Conservation (phyloP, 2,888 invertebrate genomes). For the Petrolisthes manimaculis region DNA sequence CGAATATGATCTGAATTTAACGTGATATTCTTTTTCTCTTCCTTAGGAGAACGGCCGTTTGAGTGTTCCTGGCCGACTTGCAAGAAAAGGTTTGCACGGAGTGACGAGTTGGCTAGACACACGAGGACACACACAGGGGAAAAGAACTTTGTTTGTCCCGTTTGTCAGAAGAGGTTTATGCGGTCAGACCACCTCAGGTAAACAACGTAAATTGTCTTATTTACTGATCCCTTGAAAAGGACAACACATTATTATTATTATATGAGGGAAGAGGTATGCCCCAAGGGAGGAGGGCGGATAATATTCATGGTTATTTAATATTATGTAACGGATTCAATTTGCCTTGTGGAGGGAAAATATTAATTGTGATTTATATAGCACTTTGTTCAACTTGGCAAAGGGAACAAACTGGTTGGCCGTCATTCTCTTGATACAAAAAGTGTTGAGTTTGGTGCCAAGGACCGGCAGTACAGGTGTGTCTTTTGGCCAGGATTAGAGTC, state of each 20-base stretch:
- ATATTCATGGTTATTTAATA: no score
- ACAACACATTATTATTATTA: no score
- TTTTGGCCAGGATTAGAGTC: not conserved
- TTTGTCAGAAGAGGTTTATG: conserved; percentile 78
- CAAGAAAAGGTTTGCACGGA: conserved; percentile 77
- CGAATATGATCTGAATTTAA: not conserved
- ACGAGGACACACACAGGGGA: conserved; percentile 78
- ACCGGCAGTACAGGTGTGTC: conserved; percentile 2
- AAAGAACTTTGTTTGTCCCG: conserved; percentile 77
- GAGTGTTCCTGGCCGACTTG: conserved; percentile 77
- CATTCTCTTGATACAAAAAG: conserved; percentile 5
- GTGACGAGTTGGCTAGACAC: conserved; percentile 77
- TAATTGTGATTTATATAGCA: not conserved
- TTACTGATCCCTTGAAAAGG: no score
- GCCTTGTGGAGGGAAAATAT: no score
- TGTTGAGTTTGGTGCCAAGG: not conserved
- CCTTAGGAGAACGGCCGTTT: conserved; percentile 76
- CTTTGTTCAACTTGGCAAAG: conserved; percentile 3
- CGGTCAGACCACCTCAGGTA: conserved; percentile 77
- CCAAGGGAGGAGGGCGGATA: no score
- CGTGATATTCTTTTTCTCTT: not conserved
- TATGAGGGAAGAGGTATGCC: no score
- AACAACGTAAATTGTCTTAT: conserved; percentile 68
- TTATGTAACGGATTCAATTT: no score
- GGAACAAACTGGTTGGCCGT: not conserved